These are phyloP conservation scores for Ochropleura plecta DNA, from an alignment of 2,888 invertebrate species.

Conservation along the genomic window DNA sequence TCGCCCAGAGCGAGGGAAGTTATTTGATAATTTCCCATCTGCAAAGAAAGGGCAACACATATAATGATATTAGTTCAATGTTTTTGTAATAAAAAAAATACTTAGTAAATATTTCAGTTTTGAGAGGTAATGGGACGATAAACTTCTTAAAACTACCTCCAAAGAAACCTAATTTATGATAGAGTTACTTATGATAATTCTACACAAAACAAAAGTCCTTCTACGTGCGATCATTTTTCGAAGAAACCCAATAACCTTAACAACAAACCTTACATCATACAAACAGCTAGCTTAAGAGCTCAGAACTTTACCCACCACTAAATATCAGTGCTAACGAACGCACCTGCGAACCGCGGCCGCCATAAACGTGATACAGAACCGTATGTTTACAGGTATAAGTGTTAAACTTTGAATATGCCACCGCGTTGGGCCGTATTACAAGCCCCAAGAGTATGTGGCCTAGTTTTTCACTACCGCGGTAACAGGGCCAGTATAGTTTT, in stretches of 20 bases:
- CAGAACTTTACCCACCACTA: conserved; percentile 58
- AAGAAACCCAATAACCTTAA: background rate
- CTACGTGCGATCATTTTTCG: background rate
- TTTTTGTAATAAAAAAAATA: background rate
- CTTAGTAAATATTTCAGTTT: background rate
- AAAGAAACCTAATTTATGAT: background rate
- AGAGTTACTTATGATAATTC: background rate
- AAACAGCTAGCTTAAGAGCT: conserved; percentile 57
- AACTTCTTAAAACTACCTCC: background rate
- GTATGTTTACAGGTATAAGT: conserved; percentile 67
- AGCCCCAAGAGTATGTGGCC: conserved; percentile 62
- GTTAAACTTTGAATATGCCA: conserved; percentile 68
- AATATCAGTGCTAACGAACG: conserved; percentile 60
- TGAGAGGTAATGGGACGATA: background rate
- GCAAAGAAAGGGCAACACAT: no score
- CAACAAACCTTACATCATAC: conserved; percentile 41
- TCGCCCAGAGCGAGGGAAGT: no score
- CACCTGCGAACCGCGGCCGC: conserved; percentile 61
- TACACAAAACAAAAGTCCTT: background rate
- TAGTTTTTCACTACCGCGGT: conserved; percentile 63
- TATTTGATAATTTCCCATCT: no score
- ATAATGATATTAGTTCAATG: background rate
- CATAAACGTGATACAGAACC: conserved; percentile 56
- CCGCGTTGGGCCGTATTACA: conserved; percentile 60
- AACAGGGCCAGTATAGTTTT: conserved; percentile 61